Evolutionary conservation across 2,113 vertebrate genomes (phyloP), one percentile per base, ranked within the genome.

Genomic region (Tringa solitaria): DNA sequence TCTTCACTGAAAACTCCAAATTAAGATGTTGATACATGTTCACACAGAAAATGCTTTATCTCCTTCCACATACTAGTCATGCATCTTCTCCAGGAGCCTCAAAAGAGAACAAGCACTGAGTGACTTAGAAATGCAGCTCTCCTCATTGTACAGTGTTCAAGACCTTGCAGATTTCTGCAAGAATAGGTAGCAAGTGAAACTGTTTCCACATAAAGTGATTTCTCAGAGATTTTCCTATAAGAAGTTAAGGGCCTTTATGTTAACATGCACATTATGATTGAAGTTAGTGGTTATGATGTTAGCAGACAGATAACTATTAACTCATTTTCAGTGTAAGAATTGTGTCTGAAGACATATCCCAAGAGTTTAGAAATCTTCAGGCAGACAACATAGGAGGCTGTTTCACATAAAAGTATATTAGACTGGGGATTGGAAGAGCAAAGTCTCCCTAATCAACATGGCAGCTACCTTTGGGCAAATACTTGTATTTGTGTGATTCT

Each of bases 141-240:
- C 14, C 16, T 89, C 46, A 15, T 9, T 35, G 57, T 60, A 46
- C 4, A 5, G 0, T 86, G 17, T 61, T 73, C 27, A 69, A 83
- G 37, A 63, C 16, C 43, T 68, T 84, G 56, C 19, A 76, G 30
- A 50, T 21, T 74, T 84, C 46, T 70, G 8, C 0, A 0, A 59
- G 22, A 63, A 30, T 8, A n/a, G 11, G 17, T 43, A 48, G 17
- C 17, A 69, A 87, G 22, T 56, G 26, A 82, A 64, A 45, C 9
- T 16, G 3, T 64, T 91, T 68, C 16, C 27, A 48, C 0, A 0
- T 45, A 53, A 79, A 67, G 27, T 9, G 10, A 43, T 16, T 30
- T 68, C 24, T 35, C 50, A 51, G n/a, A 68, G 8, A 32, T 54
- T 80, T 78, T 91, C 16, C 18, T 33, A 14, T 30, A n/a, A 63